phyloP scores from a whole-genome alignment of 2,888 invertebrate species.

The Panzeria rudis region DNA sequence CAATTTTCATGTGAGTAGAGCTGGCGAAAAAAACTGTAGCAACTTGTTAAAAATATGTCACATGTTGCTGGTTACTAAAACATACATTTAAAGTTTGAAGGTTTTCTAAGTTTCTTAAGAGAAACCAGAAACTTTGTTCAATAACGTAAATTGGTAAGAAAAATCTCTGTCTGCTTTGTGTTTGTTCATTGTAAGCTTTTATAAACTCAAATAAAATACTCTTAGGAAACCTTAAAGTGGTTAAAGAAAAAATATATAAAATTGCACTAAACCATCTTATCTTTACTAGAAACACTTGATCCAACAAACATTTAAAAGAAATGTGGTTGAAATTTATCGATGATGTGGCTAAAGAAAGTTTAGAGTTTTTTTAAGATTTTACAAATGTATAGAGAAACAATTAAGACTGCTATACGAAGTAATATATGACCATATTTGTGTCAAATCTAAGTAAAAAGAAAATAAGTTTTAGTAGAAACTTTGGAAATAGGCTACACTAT shows the following conservation, averaged over 20 bases:
- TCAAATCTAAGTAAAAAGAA: too few species aligned
- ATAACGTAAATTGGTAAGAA: slow-evolving; percentile 27
- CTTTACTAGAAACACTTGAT: slow-evolving; percentile 7
- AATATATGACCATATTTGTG: too few species aligned
- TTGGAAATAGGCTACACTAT: too few species aligned
- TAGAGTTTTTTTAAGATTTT: background rate
- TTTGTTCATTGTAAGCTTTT: slow-evolving; percentile 12
- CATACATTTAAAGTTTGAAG: slow-evolving; percentile 14
- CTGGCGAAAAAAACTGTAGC: slow-evolving; percentile 6
- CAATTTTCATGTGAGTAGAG: background rate
- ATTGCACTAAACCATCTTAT: background rate
- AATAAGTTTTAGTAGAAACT: too few species aligned
- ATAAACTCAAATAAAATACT: slow-evolving; percentile 35
- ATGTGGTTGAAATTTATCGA: background rate
- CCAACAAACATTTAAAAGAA: background rate
- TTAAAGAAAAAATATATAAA: background rate
- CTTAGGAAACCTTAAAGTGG: slow-evolving; percentile 26
- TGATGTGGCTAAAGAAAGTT: background rate
- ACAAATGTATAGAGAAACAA: too few species aligned
- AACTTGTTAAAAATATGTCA: slow-evolving; percentile 48
- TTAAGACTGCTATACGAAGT: too few species aligned
- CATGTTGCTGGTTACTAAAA: slow-evolving; percentile 38
- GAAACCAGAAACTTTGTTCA: slow-evolving; percentile 2
- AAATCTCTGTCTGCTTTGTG: slow-evolving; percentile 9
- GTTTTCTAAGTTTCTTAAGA: background rate